Evolutionary conservation across 1,140 invertebrate genomes (phyloP), one percentile per base, ranked within the genome.

Genomic region (Drosophila busckii): DNA sequence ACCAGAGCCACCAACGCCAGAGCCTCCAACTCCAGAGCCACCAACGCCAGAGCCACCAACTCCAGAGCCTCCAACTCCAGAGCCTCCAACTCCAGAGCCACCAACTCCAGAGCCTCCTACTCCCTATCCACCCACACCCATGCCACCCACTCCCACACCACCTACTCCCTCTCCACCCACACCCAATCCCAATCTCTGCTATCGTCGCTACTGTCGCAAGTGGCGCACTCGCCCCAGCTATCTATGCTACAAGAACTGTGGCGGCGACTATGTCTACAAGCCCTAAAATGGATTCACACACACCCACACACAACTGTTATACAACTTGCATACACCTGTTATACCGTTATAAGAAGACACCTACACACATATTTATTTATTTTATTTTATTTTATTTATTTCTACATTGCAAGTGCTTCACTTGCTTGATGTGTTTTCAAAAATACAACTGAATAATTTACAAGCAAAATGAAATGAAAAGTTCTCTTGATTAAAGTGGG

Each of bases 181-280:
- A 4, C 73, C 73, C 4, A 80, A 46, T 34, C 73, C 75, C 13
- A 73, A 54, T 34, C 53, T 42, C 5, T 80, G 73, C 19, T 80
- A 80, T 56, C 75, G 73, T 4, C 64, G 73, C 23, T 80, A 80
- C 29, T 80, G 73, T 22, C 68, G 75, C 45, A 80, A 64, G 37
- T 80, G 73, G 75, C 50, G 73, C 12, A 42, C 53, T 15, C 63
- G 73, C 6, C 73, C 73, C 50, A 80, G 59, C 62, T 80, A 82
- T 35, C 32, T 80, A 12, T 80, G 73, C 64, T 50, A 65, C 23
- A 65, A 82, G 42, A 64, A 73, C 50, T 80, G 73, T 28, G 64
- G 73, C 20, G 75, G 73, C 8, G 20, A 52, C 22, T 60, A 31
- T 15, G 37, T 46, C 50, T 64, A 82, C 54, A 53, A 35, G 23